Conservation (phyloP, 1,140 invertebrate species). For the Eufriesea mexicana region DNA sequence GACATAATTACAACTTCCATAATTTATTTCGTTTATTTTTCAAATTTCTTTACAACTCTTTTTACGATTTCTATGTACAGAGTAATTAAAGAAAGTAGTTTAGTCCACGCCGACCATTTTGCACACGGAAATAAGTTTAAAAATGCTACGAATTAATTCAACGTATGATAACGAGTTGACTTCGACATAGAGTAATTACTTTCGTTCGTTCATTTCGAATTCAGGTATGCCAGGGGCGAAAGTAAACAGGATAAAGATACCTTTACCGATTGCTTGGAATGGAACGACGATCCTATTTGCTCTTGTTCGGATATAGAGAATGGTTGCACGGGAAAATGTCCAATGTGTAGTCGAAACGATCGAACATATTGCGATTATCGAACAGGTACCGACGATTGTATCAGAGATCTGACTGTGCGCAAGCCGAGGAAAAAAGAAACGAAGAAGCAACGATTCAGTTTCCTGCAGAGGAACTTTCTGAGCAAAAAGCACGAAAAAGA, state of each 20-base stretch:
- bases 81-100: no score
- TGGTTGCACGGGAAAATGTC: background rate
- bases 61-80: background rate
- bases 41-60: background rate
- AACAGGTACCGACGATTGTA: background rate
- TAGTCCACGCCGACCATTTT: no score
- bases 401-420: background rate
- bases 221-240: background rate
- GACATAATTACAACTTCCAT: background rate
- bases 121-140: no score
- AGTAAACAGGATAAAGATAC: conserved; percentile 23
- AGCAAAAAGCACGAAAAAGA: conserved; percentile 14
- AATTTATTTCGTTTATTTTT: background rate
- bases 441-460: conserved; percentile 11
- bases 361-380: background rate
- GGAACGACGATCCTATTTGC: conserved; percentile 17
- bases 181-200: background rate
- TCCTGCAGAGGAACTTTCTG: background rate
- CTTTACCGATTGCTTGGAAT: conserved; percentile 19
- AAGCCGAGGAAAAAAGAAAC: background rate
- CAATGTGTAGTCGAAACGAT: background rate
- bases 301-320: conserved; percentile 6
- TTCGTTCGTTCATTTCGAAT: no score
- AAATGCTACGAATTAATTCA: background rate
- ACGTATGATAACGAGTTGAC: no score